Base-by-base conservation (phyloP, 2,888 invertebrate genomes). In the Troilus luridus region DNA sequence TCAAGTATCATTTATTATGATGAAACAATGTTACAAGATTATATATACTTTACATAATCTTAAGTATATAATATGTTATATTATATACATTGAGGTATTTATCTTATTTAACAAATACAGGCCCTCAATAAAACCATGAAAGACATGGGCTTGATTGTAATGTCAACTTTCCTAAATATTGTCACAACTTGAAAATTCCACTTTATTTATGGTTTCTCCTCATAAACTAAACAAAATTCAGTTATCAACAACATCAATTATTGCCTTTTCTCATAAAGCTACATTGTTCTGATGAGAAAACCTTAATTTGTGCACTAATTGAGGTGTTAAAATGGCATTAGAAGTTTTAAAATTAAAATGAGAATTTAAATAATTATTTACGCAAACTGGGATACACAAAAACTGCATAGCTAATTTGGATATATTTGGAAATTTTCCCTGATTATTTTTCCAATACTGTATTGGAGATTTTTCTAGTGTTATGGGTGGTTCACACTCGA, bases 381-480 rank as follows among this genome's bases (percentile, higher is more conserved):
- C 90, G 62, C 90, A 90, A 62, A 90, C 90, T 27, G 90, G 90
- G 17, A 90, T 90, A 62, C 85, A 90, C 27, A 90, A 64, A 85
- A 90, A 90, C 56, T 90, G 90, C 60, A 90, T 41, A 17, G 90
- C 90, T 62, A 90, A 24, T 90, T 90, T 90, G 21, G 90, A 90
- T 88, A 90, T 90, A 90, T 90, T 90, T 60, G 90, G 90, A 59
- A 90, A 90, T 54, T 90, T 89, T 62, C 60, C 72, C 64, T 90
- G 88, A 93, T 62, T 62, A 56, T 88, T 81, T 0, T 93, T 93
- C 95, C 95, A 95, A 94, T 94, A 95, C 88, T 94, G 94, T 24
- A 95, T 92, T 6, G 95, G 95, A 93, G 94, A 95, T 89, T 93
- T 94, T 92, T 94, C 94, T 0, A 95, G 93, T 7, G 94, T 93